Evolutionary conservation across 2,113 vertebrate genomes (phyloP), one percentile per base, ranked within the genome.

Genomic region (Scatophagus argus): DNA sequence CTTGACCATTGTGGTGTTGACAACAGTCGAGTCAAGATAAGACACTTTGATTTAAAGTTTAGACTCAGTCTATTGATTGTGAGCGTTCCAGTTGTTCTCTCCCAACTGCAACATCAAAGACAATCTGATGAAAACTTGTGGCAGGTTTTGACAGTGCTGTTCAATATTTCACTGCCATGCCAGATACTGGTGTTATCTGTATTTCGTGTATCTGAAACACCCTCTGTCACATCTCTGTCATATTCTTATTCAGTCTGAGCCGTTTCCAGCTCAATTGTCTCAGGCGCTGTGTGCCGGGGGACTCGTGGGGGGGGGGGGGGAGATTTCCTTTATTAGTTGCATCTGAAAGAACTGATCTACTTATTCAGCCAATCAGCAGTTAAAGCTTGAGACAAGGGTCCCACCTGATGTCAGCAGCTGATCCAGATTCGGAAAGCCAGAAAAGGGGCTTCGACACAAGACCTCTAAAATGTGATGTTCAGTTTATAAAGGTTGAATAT

Each of bases 301-400:
- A 87, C 47, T 79, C 82, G 87, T 64, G 21, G 46, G 71, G 64
- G 77, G 64, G 21, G 46, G 71, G 64, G 77, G 64, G 74, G 38
- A 74, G 74, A 85, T 66, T 82, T 92, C 88, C 87, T 92, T 89
- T 92, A 92, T 93, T 92, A 93, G 91, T 81, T 88, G 77, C 67
- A 19, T 88, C 83, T 82, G 73, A 88, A 88, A 70, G 77, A 90
- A 81, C 83, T 93, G 91, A 91, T 94, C 93, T 84, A 94, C 87
- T 93, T 94, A 84, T 34, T 75, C 74, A 82, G 74, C 90, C 91
- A 92, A 89, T 93, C 87, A 92, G 88, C 81, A 68, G 66, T 83
- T 79, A 71, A 73, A 75, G 52, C 74, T 75, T 56, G 67, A 91
- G 84, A 86, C 75, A 81, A 79, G 59, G 77, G 73, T 85, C 83